phyloP scores from a whole-genome alignment of 1,140 invertebrate genomes.

The Brachionus angularis region DNA sequence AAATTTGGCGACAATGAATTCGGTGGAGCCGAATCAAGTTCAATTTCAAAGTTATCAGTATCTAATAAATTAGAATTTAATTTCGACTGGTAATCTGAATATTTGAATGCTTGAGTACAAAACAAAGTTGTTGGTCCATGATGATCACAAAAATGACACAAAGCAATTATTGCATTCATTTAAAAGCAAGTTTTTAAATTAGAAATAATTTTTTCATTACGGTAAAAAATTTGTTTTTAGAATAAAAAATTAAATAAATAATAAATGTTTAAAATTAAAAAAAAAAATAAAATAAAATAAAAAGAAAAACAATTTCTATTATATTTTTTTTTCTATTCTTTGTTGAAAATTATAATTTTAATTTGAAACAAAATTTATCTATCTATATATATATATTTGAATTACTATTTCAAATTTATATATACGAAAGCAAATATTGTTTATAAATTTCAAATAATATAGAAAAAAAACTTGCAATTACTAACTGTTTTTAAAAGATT shows the following conservation, averaged over 20 bases:
- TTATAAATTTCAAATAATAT: no score
- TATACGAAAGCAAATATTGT: no score
- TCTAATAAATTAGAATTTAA: not conserved
- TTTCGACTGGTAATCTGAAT: slow-evolving; percentile 5
- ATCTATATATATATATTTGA: no score
- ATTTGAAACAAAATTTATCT: no score
- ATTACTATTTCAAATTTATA: no score
- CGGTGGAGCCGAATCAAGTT: slow-evolving; percentile 11
- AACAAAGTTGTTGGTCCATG: slow-evolving; percentile 38
- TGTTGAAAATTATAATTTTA: not conserved
- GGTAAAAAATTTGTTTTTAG: not conserved
- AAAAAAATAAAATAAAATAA: not conserved
- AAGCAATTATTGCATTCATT: slow-evolving; percentile 44
- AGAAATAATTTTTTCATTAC: not conserved
- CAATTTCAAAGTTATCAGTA: not conserved
- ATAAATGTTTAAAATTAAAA: not conserved
- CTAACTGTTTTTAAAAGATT: no score
- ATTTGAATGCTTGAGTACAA: slow-evolving; percentile 40
- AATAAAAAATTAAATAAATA: not conserved
- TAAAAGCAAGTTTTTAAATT: not conserved
- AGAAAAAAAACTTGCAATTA: no score
- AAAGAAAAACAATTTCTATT: not conserved
- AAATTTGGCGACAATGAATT: not conserved
- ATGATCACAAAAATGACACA: slow-evolving; percentile 44
- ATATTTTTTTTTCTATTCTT: slow-evolving; percentile 8